Base-by-base conservation (phyloP, 2,113 vertebrate species). In the Ochotona curzoniae region DNA sequence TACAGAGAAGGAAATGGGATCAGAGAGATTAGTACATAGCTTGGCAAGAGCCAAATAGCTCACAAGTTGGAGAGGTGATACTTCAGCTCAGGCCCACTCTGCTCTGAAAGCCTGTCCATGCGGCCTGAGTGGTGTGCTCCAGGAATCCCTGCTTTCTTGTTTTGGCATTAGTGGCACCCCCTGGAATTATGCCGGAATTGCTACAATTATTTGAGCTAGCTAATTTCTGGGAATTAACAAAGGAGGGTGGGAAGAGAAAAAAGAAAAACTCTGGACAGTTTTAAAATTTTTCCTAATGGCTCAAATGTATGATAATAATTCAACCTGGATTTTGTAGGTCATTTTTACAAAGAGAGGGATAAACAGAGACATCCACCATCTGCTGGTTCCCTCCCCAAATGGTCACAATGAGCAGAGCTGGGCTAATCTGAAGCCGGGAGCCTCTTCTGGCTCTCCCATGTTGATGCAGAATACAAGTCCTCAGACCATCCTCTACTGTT, bases 1-100 rank as follows among this genome's bases (percentile, higher is more conserved):
- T 67, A 86, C 71, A 91, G 67, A 93, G 49, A 80, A 91, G 91
- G 66, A 93, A 92, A 30, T 38, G 80, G 54, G 20, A 92, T 74
- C 74, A 63, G 64, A 90, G 57, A 85, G 74, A 82, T 79, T 63
- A 63, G 83, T 49, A 86, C 83, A 32, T 71, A 89, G 86, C 47
- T 71, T 82, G 44, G 57, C 60, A 57, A 79, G 25, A 64, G 44
- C 70, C 60, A 35, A 9, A 25, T 63, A 64, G 14, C 57, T 51
- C 60, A 35, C 32, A 54, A 88, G 63, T 73, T 60, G 44, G 74
- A 64, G 61, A 86, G 69, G 54, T 75, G 44, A 94, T 17, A 95
- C 30, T 67, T 66, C 63, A 89, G 32, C 20, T 54, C 18, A 44
- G 13, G 25, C 10, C 18, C 38, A 32, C 17, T 49, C 17, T 25